These are phyloP conservation scores for Strix uralensis DNA, from an alignment of 2,113 vertebrate genomes.

Conservation along the genomic window DNA sequence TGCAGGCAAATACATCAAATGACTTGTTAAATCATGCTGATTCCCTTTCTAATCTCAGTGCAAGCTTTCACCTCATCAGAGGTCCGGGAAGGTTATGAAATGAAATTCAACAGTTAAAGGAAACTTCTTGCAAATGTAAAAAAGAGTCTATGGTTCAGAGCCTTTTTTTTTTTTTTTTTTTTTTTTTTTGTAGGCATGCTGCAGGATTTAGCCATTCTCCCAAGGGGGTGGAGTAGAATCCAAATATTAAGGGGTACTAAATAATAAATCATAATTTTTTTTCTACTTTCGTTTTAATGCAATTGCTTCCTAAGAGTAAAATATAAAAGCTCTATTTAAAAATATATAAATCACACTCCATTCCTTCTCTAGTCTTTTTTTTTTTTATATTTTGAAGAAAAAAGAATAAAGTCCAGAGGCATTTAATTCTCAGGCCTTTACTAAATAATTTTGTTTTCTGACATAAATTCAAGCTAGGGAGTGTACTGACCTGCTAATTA, in stretches of 20 bases:
- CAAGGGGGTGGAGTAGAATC: background rate
- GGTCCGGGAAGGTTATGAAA: background rate
- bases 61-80: background rate
- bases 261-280: background rate
- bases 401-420: background rate
- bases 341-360: background rate
- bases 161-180: background rate
- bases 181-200: background rate
- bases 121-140: background rate
- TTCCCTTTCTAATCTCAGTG: slow-evolving; percentile 22
- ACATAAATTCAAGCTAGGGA: background rate
- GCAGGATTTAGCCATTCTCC: background rate
- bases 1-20: slow-evolving; percentile 4
- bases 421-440: background rate
- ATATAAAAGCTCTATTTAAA: background rate
- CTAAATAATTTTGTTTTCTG: background rate
- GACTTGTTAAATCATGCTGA: background rate
- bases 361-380: background rate
- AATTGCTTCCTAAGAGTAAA: background rate
- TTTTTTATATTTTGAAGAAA: background rate
- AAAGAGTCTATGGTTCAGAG: background rate
- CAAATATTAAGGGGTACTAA: background rate
- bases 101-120: background rate
- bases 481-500: slow-evolving; percentile 1
- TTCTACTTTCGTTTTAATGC: background rate